A percentile compares a stretch with the other conserved stretches of the same genome.
Evolutionary conservation across 2,797 vertebrate species (phyloP).

Genomic region (Nannoperca obscura): DNA sequence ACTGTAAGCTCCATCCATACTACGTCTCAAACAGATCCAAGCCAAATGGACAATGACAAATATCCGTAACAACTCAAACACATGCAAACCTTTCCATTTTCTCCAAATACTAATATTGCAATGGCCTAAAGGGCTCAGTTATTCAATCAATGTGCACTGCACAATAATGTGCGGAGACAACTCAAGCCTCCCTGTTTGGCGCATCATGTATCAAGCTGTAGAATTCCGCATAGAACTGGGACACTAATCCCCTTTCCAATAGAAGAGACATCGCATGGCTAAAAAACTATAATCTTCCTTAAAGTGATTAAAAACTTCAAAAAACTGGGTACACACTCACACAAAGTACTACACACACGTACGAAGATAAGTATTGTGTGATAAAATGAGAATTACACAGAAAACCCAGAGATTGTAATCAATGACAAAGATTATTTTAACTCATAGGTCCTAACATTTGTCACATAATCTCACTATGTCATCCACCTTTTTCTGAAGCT

Average conservation of each 20-base stretch:
- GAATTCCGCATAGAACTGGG: slow-evolving; percentile 50
- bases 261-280: slow-evolving; percentile 30
- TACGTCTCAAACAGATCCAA: slow-evolving; percentile 57
- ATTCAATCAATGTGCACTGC: slow-evolving; percentile 48
- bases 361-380: slow-evolving; percentile 17
- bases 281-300: slow-evolving; percentile 43
- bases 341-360: slow-evolving; percentile 18
- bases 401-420: slow-evolving; percentile 8
- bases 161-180: slow-evolving; percentile 45
- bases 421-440: slow-evolving; percentile 16
- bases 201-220: slow-evolving; percentile 42
- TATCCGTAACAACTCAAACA: slow-evolving; percentile 53
- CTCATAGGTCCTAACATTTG: background rate
- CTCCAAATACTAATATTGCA: slow-evolving; percentile 45
- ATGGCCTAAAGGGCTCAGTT: slow-evolving; percentile 34
- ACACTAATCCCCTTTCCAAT: slow-evolving; percentile 53
- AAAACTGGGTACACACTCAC: slow-evolving; percentile 22
- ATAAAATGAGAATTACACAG: slow-evolving; percentile 16
- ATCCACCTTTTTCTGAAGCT: slow-evolving; percentile 7
- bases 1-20: slow-evolving; percentile 59
- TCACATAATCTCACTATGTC: slow-evolving; percentile 13
- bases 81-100: slow-evolving; percentile 51
- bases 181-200: slow-evolving; percentile 31
- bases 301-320: slow-evolving; percentile 57
- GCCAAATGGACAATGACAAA: slow-evolving; percentile 71